Conservation (phyloP, 2,888 invertebrate species). For the Malthinus flaveolus region DNA sequence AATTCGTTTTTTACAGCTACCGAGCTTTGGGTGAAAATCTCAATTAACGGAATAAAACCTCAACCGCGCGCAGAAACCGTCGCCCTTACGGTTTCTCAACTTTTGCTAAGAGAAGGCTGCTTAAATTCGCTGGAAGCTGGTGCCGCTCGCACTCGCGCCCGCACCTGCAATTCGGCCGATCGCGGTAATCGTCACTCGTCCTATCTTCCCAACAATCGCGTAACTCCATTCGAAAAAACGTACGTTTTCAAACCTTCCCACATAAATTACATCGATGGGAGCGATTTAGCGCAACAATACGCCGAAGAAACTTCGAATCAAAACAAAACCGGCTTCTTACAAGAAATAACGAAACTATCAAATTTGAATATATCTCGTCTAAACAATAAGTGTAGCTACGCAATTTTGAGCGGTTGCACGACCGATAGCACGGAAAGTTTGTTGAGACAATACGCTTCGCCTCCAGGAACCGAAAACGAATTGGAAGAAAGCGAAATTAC, state of each 20-base stretch:
- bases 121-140: conserved; percentile 39
- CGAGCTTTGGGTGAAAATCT: conserved; percentile 76
- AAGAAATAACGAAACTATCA: conserved; percentile 72
- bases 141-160: conserved; percentile 43
- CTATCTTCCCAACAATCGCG: conserved; percentile 52
- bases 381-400: conserved; percentile 71
- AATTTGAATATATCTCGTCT: conserved; percentile 69
- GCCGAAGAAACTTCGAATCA: conserved; percentile 39
- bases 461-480: conserved; percentile 40
- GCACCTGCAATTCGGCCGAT: conserved; percentile 51
- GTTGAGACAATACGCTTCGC: conserved; percentile 49
- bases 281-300: conserved; percentile 45
- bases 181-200: conserved; percentile 52
- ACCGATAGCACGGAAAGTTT: conserved; percentile 72
- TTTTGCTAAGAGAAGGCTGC: conserved; percentile 52
- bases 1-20: conserved; percentile 58
- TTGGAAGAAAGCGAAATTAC: conserved; percentile 43
- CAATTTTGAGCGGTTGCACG: conserved; percentile 61
- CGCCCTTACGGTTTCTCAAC: conserved; percentile 66
- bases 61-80: conserved; percentile 71
- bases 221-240: conserved; percentile 52
- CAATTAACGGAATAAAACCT: conserved; percentile 64
- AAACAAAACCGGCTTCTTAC: conserved; percentile 56
- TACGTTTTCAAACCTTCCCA: conserved; percentile 55
- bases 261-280: conserved; percentile 55